Base-by-base conservation (phyloP, 2,888 invertebrate species). In the Aradus depressus region DNA sequence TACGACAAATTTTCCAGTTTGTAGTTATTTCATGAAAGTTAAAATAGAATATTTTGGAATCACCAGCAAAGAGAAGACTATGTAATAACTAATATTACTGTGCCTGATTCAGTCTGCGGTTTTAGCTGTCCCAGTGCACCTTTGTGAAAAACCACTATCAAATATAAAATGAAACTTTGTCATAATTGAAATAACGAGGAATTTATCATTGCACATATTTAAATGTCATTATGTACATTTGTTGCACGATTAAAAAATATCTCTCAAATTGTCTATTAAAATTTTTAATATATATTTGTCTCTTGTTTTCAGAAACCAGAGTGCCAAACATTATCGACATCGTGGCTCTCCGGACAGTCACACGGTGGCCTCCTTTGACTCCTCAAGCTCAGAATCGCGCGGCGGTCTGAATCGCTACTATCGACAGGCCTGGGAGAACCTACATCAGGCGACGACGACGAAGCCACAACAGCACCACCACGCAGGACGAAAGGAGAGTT, bases 381-480 rank as follows among this genome's bases (percentile, higher is more conserved):
- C 88, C 45, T 86, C 88, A 44, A 84, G 86, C 44, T 86, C 87
- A 0, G 89, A 88, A 64, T 87, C 86, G 6, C 77, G 86, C 62
- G 77, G 77, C 16, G 85, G 86, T 26, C 73, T 92, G 56, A 90
- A 88, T 67, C 77, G 88, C 53, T 90, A 87, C 69, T 91, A 91
- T 70, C 77, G 88, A 23, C 85, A 89, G 67, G 91, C 91, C 2
- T 92, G 92, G 92, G 90, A 91, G 66, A 89, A 90, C 66, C 75
- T 92, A 3, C 87, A 88, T 66, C 87, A 88, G 66, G 81, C 84
- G 3, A 79, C 85, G 3, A 79, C 78, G 1, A 75, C 75, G 19
- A 79, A 79, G 63, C 63, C 66, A 1, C 57, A 59, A 55, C 63
- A 60, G 49, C 60, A 60, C 22, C 56, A 57, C 12, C 71, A 70